Evolutionary conservation across 2,797 vertebrate genomes (phyloP), one percentile per base, ranked within the genome.

Genomic region (Siniperca scherzeri): DNA sequence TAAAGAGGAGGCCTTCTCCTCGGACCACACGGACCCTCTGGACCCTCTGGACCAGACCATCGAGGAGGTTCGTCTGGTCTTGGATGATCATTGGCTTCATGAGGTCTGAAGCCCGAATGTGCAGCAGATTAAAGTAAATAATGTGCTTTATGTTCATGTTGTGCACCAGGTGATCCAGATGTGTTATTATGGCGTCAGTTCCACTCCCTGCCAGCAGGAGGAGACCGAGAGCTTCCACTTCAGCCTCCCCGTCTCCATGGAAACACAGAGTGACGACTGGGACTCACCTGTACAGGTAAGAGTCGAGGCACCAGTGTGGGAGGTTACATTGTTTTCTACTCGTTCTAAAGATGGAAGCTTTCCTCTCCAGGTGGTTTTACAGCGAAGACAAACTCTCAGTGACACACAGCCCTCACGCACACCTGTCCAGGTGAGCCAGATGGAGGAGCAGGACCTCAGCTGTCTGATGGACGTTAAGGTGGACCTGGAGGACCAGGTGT

Each of bases 181-280:
- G 87, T 94, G 94, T 59, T 96, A 94, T 75, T 91, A 96, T 78
- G 94, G 92, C 36, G n/a, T 71, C 66, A 72, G 50, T 67, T 89
- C 88, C 57, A 66, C 86, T 74, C 62, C 81, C 52, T 70, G 82
- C 75, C 82, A 80, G 40, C 36, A 93, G 89, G 95, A 93, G 68
- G 95, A 96, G 25, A 90, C 95, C 8, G 93, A 90, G 44, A 95
- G 94, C 89, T 91, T 96, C 56, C 90, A 92, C 87, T 83, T 96
- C 89, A 96, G 95, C 78, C 91, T 96, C 64, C 91, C 91, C 0
- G n/a, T 91, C 38, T 95, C 95, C 11, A 87, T 90, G 93, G 91
- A 95, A 66, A 96, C 95, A 72, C 89, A 94, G 74, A 97, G 94
- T 48, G 93, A 95, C 0, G 93, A 96, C 70, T 98, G 96, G 96